phyloP scores from a whole-genome alignment of 2,888 invertebrate species.

The Tuberolachnus salignus region DNA sequence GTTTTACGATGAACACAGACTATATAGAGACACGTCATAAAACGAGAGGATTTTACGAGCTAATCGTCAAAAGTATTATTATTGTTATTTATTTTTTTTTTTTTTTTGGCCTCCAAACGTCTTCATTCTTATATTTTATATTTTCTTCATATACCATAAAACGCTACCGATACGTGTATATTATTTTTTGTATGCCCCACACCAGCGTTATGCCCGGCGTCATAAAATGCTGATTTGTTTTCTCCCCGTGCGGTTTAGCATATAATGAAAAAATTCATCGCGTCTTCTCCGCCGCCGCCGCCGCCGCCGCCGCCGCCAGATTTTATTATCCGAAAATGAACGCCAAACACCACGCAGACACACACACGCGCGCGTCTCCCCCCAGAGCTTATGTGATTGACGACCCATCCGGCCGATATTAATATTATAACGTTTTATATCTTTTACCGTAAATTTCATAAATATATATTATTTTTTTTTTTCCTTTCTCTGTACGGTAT shows the following conservation, averaged over 20 bases:
- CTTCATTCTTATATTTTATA: constrained; percentile 23
- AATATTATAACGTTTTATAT: constrained; percentile 17
- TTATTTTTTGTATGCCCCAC: constrained; percentile 1
- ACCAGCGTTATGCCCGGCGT: not conserved
- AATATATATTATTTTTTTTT: not conserved
- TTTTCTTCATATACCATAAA: constrained; percentile 38
- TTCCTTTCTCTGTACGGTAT: too few species aligned
- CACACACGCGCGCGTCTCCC: not conserved
- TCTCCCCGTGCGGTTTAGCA: constrained; percentile 50
- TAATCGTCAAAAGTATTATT: constrained; percentile 47
- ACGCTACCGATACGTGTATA: constrained; percentile 33
- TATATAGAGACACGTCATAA: constrained; percentile 1
- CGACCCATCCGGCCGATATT: constrained; percentile 26
- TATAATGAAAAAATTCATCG: constrained; percentile 48
- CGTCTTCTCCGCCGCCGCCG: not conserved
- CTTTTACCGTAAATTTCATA: constrained; percentile 5
- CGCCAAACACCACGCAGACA: not conserved
- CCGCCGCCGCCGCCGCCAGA: too few species aligned
- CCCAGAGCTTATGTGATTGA: constrained; percentile 32
- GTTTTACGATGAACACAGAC: constrained; percentile 33
- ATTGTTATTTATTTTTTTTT: not conserved
- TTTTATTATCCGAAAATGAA: constrained; percentile 50
- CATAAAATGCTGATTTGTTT: constrained; percentile 54
- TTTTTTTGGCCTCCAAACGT: constrained; percentile 37
- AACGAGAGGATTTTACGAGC: constrained; percentile 52